Evolutionary conservation across 2,888 invertebrate genomes (phyloP), one percentile per base, ranked within the genome.

Genomic region (Pyrgus malvae): DNA sequence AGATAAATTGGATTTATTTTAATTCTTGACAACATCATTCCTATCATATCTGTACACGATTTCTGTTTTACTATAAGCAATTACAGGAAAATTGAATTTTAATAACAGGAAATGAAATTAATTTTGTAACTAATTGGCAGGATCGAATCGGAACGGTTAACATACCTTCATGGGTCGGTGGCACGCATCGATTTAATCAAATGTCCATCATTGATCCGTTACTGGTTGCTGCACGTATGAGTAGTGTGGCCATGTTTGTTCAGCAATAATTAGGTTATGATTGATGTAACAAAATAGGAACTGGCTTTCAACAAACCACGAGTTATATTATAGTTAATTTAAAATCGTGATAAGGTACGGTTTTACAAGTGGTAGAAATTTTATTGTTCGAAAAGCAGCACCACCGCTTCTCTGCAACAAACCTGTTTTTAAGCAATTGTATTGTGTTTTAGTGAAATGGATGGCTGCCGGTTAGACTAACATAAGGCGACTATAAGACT

Each of bases 41-140:
- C n/a, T n/a, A 1, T 2, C 16, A 23, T 40, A 35, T 37, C 25
- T n/a, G 23, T 21, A 17, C 25, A 7, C 16, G 11, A 25, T 27
- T 37, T 23, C 37, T 38, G 48, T 14, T 29, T 37, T n/a, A 12
- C 42, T 17, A 12, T 46, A 45, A 11, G 27, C 38, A 23, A 38
- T 23, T 38, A 41, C 25, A 46, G 33, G 64, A 62, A 63, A 67
- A 69, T 71, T 67, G 61, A 63, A 70, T 67, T 68, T 68, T 69
- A 72, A 74, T 73, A 65, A 71, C 63, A 60, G 66, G 64, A 69
- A 75, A 70, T 70, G 65, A 70, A 74, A 70, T 76, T 74, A 76
- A 74, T 72, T 74, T 71, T 64, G 66, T 66, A 65, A 69, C 70
- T 73, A 75, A 78, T 74, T 76, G 70, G 61, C 51, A 50, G 56